Evolutionary conservation across 2,797 vertebrate species (phyloP), one percentile per base, ranked within the genome.

Genomic region (Sebastes jordani): DNA sequence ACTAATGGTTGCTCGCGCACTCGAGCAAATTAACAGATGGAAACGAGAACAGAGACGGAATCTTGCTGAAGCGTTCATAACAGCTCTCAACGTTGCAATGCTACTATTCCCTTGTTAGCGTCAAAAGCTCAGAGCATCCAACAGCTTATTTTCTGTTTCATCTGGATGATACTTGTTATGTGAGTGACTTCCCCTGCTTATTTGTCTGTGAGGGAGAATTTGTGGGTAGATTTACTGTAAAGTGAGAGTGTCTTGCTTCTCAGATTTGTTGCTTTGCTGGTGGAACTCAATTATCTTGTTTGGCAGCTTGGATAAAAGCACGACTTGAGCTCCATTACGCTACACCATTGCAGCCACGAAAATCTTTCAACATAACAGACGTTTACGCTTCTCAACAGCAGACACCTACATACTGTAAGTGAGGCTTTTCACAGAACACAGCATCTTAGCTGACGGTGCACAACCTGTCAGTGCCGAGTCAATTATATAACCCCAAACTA

Each of bases 21-120:
- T 78, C 14, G 52, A 68, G 80, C 71, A 77, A 78, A 86, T 81
- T 16, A 78, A 76, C 36, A 62, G 36, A 49, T 16, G 18, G 18
- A 81, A 82, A 83, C 4, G 6, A 75, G 32, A 83, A 68, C 30
- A 75, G 23, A 83, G 63, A 68, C 20, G 20, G 23, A 68, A 32
- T 70, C 30, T 59, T 34, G 7, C 46, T 49, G 56, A 80, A 76
- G 49, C 34, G 11, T 80, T 85, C 6, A 66, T 71, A 75, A 69
- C 46, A 56, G 32, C 71, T 29, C 56, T 38, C 16, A 67, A 36
- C 63, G 61, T 67, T 66, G 42, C 38, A 65, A 49, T 11, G 54
- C 10, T 18, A 20, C 10, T 49, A 32, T 58, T 82, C 14, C 32
- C 38, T 54, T 7, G 14, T 25, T 42, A 23, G 38, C 49, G 66